Evolutionary conservation across 2,888 invertebrate species (phyloP).

Genomic region (Microchrysa polita): DNA sequence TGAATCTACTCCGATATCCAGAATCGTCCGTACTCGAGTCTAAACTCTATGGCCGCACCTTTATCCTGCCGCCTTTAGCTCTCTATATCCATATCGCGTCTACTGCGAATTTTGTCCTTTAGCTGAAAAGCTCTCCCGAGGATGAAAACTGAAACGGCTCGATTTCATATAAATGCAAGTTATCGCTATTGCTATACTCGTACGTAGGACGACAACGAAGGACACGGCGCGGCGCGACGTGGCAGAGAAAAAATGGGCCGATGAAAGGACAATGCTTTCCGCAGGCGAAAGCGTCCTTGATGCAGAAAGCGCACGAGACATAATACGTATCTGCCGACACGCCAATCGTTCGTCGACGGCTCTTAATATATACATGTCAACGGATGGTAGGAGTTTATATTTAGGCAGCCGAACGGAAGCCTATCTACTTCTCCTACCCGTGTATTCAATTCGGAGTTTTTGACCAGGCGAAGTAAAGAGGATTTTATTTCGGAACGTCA

Average conservation of each 20-base stretch:
- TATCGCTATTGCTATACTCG: no score
- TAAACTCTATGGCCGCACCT: background rate
- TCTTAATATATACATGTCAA: no score
- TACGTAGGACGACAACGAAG: no score
- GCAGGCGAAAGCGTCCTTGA: slow-evolving; percentile 42
- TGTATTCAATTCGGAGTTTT: slow-evolving; percentile 5
- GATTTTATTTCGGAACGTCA: background rate
- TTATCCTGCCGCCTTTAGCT: background rate
- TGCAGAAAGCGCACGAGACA: slow-evolving; percentile 42
- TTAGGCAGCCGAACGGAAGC: slow-evolving; percentile 20
- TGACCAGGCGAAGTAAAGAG: background rate
- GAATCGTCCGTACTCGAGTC: no score
- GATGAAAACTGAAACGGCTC: slow-evolving; percentile 6
- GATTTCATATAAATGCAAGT: no score
- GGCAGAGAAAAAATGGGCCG: background rate
- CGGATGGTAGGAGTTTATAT: background rate
- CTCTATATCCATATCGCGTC: no score
- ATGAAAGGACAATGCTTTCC: slow-evolving; percentile 31
- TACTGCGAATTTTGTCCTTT: slow-evolving; percentile 12
- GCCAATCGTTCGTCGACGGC: background rate
- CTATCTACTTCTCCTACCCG: background rate
- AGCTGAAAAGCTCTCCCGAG: slow-evolving; percentile 27
- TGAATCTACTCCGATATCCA: no score
- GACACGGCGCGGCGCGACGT: no score
- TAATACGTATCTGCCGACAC: slow-evolving; percentile 37